Evolutionary conservation across 1,140 invertebrate genomes (phyloP), one percentile per base, ranked within the genome.

Genomic region (Zaprionus vittiger): DNA sequence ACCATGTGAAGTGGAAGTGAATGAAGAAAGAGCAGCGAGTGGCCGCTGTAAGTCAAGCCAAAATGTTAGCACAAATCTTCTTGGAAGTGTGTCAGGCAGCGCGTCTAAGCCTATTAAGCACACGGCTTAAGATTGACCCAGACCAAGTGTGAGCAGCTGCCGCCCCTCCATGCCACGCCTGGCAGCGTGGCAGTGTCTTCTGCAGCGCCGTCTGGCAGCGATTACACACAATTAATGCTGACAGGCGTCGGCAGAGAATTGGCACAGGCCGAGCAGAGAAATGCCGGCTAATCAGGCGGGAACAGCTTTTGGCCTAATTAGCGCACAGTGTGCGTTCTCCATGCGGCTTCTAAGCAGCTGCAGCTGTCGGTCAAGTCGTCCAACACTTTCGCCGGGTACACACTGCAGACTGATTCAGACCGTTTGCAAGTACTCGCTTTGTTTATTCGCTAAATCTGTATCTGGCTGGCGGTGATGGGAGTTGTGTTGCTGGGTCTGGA

Each of bases 181-280:
- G 31, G 2, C 26, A 26, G 26, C 28, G 38, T 41, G 4, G 38
- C 41, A 44, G 41, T 44, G 41, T 44, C 41, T 6, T 47, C 41
- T 17, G 24, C 24, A 17, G 52, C n/a, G 54, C 57, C 59, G 54
- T 67, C 73, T 61, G 41, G 34, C 26, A 24, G 20, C 55, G 83
- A 85, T 85, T 85, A 80, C 73, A 65, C 69, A 69, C 77, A 87
- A 89, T 89, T 89, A 89, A 76, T 73, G 81, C 59, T 80, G 84
- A 74, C 81, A 84, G 85, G 60, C 73, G 72, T 54, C 72, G 49
- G 20, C 54, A 60, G 24, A 65, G 85, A 90, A 81, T 77, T 82
- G 79, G 77, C 81, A 63, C 78, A 80, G 65, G 62, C 61, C 63
- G 64, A 77, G 77, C 68, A 73, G 59, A 57, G 37, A 11, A 55